These are phyloP conservation scores for Spodoptera picta DNA, from an alignment of 2,888 invertebrate species.

Conservation along the genomic window DNA sequence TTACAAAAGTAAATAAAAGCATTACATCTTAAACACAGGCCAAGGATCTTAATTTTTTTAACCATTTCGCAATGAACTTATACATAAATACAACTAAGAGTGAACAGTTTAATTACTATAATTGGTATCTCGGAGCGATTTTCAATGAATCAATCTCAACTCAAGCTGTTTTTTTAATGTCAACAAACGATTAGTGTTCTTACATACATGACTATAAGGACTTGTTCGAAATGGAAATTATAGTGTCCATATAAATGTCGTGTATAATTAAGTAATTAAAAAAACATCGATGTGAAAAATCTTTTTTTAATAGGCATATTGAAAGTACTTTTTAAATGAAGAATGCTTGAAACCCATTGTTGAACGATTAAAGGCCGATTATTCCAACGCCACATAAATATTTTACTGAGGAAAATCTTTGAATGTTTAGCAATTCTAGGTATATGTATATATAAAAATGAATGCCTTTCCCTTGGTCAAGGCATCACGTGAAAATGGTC, in stretches of 20 bases:
- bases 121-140: constrained; percentile 46
- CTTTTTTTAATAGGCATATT: too few species aligned
- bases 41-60: constrained; percentile 49
- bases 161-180: constrained; percentile 44
- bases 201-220: constrained; percentile 38
- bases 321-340: too few species aligned
- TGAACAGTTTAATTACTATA: constrained; percentile 58
- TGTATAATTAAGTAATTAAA: constrained; percentile 27
- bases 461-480: too few species aligned
- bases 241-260: constrained; percentile 15
- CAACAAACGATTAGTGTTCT: constrained; percentile 46
- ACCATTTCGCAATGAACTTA: constrained; percentile 51
- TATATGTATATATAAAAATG: too few species aligned
- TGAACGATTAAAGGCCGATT: too few species aligned
- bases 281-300: not conserved
- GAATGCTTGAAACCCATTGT: too few species aligned
- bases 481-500: too few species aligned
- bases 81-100: constrained; percentile 31
- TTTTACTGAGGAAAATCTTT: too few species aligned
- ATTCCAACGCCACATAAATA: too few species aligned
- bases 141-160: constrained; percentile 53
- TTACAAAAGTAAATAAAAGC: constrained; percentile 39
- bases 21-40: constrained; percentile 44
- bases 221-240: constrained; percentile 41
- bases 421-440: too few species aligned